Conservation (phyloP, 2,797 vertebrate species). For the Alouatta caraya region DNA sequence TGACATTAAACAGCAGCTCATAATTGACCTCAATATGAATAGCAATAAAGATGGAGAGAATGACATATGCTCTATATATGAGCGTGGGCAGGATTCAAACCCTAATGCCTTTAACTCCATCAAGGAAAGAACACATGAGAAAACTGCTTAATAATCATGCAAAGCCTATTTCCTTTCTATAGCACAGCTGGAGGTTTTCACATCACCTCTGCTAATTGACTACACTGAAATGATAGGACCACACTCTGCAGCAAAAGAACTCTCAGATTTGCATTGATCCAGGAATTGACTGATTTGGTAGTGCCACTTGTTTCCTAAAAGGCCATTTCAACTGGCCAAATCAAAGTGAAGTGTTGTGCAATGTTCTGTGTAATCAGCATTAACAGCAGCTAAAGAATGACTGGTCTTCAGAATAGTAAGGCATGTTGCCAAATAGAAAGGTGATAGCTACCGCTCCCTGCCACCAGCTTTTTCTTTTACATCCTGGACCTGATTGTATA, state of each 20-base stretch:
- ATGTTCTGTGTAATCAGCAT: conserved; percentile 48
- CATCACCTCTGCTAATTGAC: conserved; percentile 29
- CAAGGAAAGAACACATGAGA: not conserved
- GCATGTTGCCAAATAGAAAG: not conserved
- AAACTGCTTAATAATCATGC: conserved; percentile 33
- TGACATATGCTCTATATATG: conserved; percentile 75
- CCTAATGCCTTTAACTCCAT: conserved; percentile 72
- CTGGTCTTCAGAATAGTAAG: not conserved
- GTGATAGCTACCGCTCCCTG: not conserved
- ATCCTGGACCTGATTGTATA: not conserved
- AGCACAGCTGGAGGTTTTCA: conserved; percentile 29
- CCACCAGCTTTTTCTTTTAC: not conserved
- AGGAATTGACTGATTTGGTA: conserved; percentile 37
- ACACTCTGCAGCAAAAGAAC: not conserved
- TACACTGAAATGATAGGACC: not conserved
- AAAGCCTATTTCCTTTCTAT: not conserved
- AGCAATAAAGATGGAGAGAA: conserved; percentile 78
- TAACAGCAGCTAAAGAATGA: conserved; percentile 35
- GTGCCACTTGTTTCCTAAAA: conserved; percentile 44
- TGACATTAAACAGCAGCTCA: conserved; percentile 82
- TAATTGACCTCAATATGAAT: conserved; percentile 79
- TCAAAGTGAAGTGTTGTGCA: conserved; percentile 48
- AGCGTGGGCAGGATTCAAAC: conserved; percentile 53
- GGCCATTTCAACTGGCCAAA: conserved; percentile 43
- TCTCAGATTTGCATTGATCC: conserved; percentile 34